A percentile compares a stretch with the other conserved stretches of the same genome.
Evolutionary conservation across 1,140 invertebrate genomes (phyloP).

Genomic region (Yoshiicerus persimilis): DNA sequence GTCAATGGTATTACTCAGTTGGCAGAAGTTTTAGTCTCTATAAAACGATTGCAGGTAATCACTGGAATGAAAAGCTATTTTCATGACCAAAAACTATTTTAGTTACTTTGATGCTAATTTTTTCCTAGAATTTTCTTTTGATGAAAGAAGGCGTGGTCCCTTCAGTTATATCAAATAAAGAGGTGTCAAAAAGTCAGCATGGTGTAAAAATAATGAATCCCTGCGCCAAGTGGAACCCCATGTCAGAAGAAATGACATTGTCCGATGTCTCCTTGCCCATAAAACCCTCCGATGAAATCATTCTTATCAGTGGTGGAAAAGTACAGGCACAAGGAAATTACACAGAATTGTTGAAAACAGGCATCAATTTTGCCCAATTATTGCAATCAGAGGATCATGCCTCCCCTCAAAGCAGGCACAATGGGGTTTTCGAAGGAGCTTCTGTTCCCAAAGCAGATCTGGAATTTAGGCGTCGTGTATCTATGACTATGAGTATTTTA

Average conservation of each 20-base stretch:
- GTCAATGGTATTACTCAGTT: constrained; percentile 55
- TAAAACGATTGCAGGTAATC: constrained; percentile 35
- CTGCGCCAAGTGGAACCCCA: constrained; percentile 63
- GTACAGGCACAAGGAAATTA: constrained; percentile 62
- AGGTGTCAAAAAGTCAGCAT: neutral
- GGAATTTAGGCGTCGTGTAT: neutral
- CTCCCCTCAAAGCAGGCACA: neutral
- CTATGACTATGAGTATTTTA: neutral
- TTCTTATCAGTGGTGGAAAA: constrained; percentile 72
- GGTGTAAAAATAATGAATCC: constrained; percentile 58
- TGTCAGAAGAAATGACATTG: constrained; percentile 26
- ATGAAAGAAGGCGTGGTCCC: neutral
- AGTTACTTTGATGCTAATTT: no score
- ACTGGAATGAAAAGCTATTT: no score
- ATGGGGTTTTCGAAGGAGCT: neutral
- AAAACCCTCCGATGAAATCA: constrained; percentile 70
- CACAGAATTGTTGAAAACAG: constrained; percentile 59
- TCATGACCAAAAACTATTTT: no score
- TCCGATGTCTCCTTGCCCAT: constrained; percentile 66
- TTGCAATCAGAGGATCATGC: constrained; percentile 49
- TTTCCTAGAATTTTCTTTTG: neutral
- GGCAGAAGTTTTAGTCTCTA: constrained; percentile 32
- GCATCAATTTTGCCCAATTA: constrained; percentile 67
- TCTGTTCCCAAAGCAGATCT: neutral
- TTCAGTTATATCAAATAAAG: neutral